Evolutionary conservation across 92 coral and sea anemone species (phyloP).

Genomic region (Anthopleura xanthogrammica): DNA sequence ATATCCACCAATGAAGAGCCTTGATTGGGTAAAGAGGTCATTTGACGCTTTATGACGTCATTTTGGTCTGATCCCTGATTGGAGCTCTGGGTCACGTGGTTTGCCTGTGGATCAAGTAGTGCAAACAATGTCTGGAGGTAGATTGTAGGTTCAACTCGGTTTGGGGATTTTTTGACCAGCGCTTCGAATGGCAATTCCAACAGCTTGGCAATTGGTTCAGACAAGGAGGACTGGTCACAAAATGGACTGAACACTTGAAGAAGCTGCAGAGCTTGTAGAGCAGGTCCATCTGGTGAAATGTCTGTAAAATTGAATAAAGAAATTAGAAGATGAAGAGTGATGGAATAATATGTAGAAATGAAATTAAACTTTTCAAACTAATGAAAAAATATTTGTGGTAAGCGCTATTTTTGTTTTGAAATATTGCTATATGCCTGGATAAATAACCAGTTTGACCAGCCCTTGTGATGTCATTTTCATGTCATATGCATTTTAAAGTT

Average conservation of each 20-base stretch:
- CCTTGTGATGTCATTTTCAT: too few relatives aligned
- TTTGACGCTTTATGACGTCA: neutral
- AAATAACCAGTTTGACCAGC: too few relatives aligned
- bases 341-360: too few relatives aligned
- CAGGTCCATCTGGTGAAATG: slow-evolving; percentile 9
- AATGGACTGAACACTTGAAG: slow-evolving; percentile 48
- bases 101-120: slow-evolving; percentile 22
- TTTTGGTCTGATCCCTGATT: too few relatives aligned
- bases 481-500: too few relatives aligned
- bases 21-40: neutral
- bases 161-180: slow-evolving; percentile 32
- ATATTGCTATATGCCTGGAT: too few relatives aligned
- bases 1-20: neutral
- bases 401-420: too few relatives aligned
- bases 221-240: slow-evolving; percentile 36
- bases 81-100: too few relatives aligned
- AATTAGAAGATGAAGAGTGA: too few relatives aligned
- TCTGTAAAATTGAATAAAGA: neutral
- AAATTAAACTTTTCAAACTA: too few relatives aligned
- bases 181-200: slow-evolving; percentile 43
- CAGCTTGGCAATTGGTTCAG: slow-evolving; percentile 43
- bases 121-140: slow-evolving; percentile 49
- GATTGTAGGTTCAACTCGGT: slow-evolving; percentile 23
- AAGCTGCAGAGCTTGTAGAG: slow-evolving; percentile 38
- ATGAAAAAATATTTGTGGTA: too few relatives aligned